These are phyloP conservation scores for Macroteleia sp. DNA, from an alignment of 2,888 invertebrate species.

Conservation along the genomic window DNA sequence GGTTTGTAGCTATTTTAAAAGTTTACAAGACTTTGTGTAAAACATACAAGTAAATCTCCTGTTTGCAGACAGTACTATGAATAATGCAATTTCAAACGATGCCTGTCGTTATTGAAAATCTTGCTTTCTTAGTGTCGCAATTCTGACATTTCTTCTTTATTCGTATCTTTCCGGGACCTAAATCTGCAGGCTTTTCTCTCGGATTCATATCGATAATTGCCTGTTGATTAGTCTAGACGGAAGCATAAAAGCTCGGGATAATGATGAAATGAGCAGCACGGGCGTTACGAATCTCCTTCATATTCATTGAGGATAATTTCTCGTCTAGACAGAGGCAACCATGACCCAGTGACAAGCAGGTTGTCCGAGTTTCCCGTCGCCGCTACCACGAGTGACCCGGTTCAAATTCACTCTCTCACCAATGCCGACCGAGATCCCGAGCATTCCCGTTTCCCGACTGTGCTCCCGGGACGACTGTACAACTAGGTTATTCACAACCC, in stretches of 20 bases:
- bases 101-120: no score
- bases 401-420: conserved; percentile 65
- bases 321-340: conserved; percentile 60
- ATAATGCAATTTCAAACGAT: no score
- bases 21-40: no score
- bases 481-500: conserved; percentile 75
- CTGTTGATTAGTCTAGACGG: conserved; percentile 26
- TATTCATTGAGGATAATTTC: conserved; percentile 55
- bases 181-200: background rate
- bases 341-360: conserved; percentile 64
- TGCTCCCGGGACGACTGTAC: conserved; percentile 73
- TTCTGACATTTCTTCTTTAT: no score
- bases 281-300: conserved; percentile 29
- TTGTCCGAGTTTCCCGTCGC: conserved; percentile 59
- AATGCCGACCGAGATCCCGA: conserved; percentile 56
- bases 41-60: no score
- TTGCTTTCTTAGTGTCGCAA: no score
- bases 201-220: conserved; percentile 8
- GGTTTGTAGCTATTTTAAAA: no score
- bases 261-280: conserved; percentile 15
- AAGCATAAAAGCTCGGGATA: conserved; percentile 24
- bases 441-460: conserved; percentile 61
- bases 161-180: background rate
- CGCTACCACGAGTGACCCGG: conserved; percentile 64
- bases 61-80: no score